Evolutionary conservation across 2,797 vertebrate species (phyloP), one percentile per base, ranked within the genome.

Genomic region (Urocyon cinereoargenteus): DNA sequence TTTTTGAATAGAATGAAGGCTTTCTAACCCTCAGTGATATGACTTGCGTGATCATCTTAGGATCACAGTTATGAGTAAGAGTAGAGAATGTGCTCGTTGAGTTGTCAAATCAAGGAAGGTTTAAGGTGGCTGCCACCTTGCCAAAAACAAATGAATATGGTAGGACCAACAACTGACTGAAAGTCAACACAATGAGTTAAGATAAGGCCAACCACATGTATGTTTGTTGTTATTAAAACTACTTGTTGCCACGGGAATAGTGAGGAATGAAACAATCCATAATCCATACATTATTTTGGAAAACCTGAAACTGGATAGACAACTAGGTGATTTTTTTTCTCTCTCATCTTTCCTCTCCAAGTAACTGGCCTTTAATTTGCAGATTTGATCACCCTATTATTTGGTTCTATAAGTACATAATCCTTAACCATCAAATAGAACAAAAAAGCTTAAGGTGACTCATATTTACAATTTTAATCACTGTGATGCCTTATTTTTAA

Each of bases 271-370:
- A 73, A 66, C n/a, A 89, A n/a, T 72, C 6, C 12, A 53, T 89
- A 49, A 79, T 22, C 61, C 66, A 96, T 95, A 79, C 36, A 77
- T 91, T 45, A 40, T 85, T 89, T 86, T 92, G 55, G n/a, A 85
- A 95, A 51, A 83, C 4, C 28, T 91, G 13, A 73, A 36, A 72
- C 10, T 77, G 31, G 95, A 78, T 72, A 75, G 45, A 82, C 6
- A 79, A 57, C 81, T 72, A 70, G 45, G 70, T 15, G 75, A 36
- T 31, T 90, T 68, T 78, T 78, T 53, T 31, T 12, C 66, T n/a
- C 21, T 16, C 15, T 45, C 8, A 11, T 86, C 34, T 57, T 59
- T 93, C 28, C 40, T 93, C 49, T 79, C 45, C 28, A n/a, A 10
- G 18, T 72, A 77, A 91, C 1, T 81, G 24, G n/a, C 16, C 26